Evolutionary conservation across 2,888 invertebrate species (phyloP).

Genomic region (Hyalella azteca): DNA sequence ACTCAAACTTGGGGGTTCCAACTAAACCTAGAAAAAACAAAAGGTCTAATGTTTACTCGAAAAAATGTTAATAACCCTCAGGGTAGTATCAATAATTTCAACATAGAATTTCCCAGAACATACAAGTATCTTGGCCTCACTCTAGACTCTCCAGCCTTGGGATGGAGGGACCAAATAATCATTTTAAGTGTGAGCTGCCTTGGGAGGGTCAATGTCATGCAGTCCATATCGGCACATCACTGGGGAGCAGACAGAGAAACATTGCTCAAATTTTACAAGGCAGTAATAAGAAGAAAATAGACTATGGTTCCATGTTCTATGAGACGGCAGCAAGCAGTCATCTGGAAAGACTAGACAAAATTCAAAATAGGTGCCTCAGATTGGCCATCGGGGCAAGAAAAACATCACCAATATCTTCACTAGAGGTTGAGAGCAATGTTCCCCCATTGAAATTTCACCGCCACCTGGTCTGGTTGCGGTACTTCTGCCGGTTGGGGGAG

Average conservation of each 20-base stretch:
- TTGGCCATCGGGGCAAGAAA: too few relatives aligned
- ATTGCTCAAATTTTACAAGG: background rate
- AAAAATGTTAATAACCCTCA: background rate
- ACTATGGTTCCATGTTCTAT: too few relatives aligned
- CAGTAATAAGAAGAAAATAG: too few relatives aligned
- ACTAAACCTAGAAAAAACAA: background rate
- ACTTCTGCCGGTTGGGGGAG: too few relatives aligned
- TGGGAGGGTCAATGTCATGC: background rate
- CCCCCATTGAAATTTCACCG: too few relatives aligned
- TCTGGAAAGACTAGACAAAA: too few relatives aligned
- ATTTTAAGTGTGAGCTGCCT: background rate
- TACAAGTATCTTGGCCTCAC: constrained; percentile 1
- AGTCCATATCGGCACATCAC: background rate
- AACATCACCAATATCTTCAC: too few relatives aligned
- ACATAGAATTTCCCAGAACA: background rate
- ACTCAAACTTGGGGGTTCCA: background rate
- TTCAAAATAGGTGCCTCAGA: too few relatives aligned
- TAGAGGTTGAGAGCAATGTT: too few relatives aligned
- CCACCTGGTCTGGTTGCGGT: too few relatives aligned
- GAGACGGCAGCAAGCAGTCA: too few relatives aligned
- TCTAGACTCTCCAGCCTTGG: background rate
- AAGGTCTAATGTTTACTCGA: background rate
- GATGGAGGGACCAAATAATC: background rate
- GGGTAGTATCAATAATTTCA: background rate
- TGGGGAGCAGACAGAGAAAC: background rate